Evolutionary conservation across 2,888 invertebrate species (phyloP), one percentile per base, ranked within the genome.

Genomic region (Drosophila flavopinicola): DNA sequence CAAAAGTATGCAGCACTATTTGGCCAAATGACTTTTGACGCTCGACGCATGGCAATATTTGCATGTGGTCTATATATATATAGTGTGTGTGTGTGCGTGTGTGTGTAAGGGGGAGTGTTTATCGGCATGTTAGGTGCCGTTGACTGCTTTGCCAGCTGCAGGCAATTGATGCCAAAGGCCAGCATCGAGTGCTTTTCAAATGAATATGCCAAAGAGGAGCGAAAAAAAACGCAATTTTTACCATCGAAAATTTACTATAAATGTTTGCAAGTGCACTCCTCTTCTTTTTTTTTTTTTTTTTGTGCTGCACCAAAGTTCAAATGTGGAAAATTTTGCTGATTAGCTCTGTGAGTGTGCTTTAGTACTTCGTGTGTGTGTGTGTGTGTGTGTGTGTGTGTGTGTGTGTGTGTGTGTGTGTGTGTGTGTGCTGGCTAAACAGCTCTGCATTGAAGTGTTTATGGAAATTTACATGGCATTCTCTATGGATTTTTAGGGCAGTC

Each of bases 1-100:
- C 72, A 75, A 83, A 80, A 80, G 72, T 83, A 72, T 85, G 76
- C 85, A 63, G 66, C 79, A 65, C 64, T 75, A 85, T 80, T 78
- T 83, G 65, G 58, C 61, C 30, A 80, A 80, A 78, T 82, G 76
- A 85, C 76, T 85, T 85, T 71, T 69, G 63, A 64, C 41, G 54
- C 68, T 45, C 60, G 39, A 29, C 54, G 63, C 65, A 66, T 78
- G 53, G 66, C 75, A 64, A 85, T 85, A 85, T 82, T 80, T 75
- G 72, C 75, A 54, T 67, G 61, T 17, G 73, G 61, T 51, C 32
- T 51, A 20, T 25, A n/a, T 32, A 13, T 7, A 2, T 9, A 13
- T n/a, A n/a, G 24, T 25, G 41, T 13, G 17, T 45, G 11, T 4
- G n/a, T 24, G 32, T 44, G 11, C 11, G 30, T 33, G 37, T 17